Conservation (phyloP, 2,888 invertebrate species). For the Acleris cristana region DNA sequence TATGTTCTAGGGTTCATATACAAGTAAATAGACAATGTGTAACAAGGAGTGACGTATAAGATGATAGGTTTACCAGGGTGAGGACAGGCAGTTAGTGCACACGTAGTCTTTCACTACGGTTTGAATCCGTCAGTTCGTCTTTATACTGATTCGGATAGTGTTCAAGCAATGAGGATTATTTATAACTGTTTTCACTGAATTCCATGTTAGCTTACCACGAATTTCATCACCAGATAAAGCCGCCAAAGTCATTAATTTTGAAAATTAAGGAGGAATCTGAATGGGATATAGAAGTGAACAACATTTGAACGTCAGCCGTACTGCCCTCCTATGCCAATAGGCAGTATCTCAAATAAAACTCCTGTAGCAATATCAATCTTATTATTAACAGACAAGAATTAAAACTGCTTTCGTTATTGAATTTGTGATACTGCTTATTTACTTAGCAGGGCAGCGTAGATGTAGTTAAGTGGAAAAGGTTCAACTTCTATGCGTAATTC, state of each 20-base stretch:
- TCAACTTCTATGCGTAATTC: too few relatives aligned
- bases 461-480: too few relatives aligned
- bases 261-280: too few relatives aligned
- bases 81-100: constrained; percentile 34
- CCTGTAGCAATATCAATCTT: too few relatives aligned
- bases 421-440: too few relatives aligned
- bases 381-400: too few relatives aligned
- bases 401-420: too few relatives aligned
- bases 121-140: constrained; percentile 50
- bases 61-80: constrained; percentile 15
- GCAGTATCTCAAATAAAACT: too few relatives aligned
- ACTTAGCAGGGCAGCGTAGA: too few relatives aligned
- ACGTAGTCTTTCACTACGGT: constrained; percentile 47
- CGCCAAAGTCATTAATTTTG: background rate
- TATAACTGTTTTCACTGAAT: constrained; percentile 14
- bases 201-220: constrained; percentile 5
- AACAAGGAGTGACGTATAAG: background rate
- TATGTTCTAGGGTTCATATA: background rate
- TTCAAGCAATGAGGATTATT: constrained; percentile 20
- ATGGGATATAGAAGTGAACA: too few relatives aligned
- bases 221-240: background rate
- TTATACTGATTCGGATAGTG: constrained; percentile 51
- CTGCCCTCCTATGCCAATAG: too few relatives aligned
- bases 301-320: too few relatives aligned
- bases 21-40: background rate